Conservation (phyloP, 2,113 vertebrate genomes). For the Todiramphus saurophagus region DNA sequence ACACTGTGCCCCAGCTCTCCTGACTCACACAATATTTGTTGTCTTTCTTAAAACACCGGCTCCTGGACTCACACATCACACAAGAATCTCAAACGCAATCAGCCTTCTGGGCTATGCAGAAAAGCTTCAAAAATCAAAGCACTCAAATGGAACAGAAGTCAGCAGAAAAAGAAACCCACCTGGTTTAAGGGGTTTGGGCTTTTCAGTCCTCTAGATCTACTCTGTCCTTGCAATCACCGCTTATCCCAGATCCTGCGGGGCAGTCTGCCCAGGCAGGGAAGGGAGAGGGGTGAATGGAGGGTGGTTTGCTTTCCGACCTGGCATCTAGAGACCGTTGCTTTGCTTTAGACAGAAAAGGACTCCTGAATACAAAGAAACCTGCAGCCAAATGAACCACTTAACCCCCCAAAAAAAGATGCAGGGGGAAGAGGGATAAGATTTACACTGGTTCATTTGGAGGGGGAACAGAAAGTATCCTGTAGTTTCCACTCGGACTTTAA, state of each 20-base stretch:
- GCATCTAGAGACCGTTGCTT: accelerated
- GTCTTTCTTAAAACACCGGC: background rate
- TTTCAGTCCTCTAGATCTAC: background rate
- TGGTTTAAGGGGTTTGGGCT: background rate
- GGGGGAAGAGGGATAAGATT: background rate
- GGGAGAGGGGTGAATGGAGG: background rate
- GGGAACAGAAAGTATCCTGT: background rate
- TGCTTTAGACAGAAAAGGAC: background rate
- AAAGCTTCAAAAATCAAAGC: background rate
- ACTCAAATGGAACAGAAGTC: background rate
- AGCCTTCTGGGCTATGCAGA: background rate
- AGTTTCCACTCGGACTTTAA: background rate
- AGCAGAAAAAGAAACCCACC: background rate
- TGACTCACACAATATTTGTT: background rate
- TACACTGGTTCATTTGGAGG: background rate
- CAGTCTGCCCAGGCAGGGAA: background rate
- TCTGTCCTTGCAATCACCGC: background rate
- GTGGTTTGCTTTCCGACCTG: background rate
- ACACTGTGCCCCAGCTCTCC: background rate
- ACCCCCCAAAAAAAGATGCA: background rate
- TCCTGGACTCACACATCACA: background rate
- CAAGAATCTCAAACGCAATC: conserved; percentile 42
- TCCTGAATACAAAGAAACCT: background rate
- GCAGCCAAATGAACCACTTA: background rate
- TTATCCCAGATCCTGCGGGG: background rate